Conservation (phyloP, 2,888 invertebrate species). For the Catotricha subobsoleta region DNA sequence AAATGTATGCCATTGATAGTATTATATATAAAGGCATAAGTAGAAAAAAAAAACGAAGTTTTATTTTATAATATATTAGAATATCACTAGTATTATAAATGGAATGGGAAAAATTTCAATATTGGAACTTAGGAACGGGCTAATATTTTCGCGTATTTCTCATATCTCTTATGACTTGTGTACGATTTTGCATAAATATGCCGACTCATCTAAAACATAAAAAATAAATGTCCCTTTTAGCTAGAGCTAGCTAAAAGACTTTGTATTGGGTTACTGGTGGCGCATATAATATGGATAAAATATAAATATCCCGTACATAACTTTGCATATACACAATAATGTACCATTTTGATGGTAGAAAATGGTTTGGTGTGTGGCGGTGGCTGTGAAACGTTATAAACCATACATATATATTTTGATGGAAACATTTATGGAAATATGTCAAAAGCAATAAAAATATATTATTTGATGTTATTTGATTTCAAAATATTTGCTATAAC, state of each 20-base stretch:
- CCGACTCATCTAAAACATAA: conserved; percentile 5
- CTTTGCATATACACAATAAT: no score
- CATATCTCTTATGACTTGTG: conserved; percentile 5
- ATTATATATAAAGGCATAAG: neutral
- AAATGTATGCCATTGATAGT: no score
- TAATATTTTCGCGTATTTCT: conserved; percentile 6
- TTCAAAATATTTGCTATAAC: no score
- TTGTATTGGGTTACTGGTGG: no score
- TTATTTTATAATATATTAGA: neutral
- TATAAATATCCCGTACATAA: no score
- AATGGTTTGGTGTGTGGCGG: neutral
- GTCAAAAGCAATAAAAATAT: conserved; percentile 2
- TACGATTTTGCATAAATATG: conserved; percentile 8
- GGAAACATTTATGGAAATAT: conserved; percentile 1
- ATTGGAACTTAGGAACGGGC: neutral
- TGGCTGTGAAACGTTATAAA: neutral
- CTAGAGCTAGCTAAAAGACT: neutral
- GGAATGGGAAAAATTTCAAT: no score
- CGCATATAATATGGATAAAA: no score
- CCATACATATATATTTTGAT: neutral
- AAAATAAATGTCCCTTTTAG: conserved; percentile 5
- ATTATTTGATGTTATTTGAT: neutral
- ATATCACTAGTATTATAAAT: no score
- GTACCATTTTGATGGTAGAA: neutral
- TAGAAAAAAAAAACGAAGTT: neutral